phyloP scores from a whole-genome alignment of 1,140 invertebrate species.

The Xylocopa sonorina region DNA sequence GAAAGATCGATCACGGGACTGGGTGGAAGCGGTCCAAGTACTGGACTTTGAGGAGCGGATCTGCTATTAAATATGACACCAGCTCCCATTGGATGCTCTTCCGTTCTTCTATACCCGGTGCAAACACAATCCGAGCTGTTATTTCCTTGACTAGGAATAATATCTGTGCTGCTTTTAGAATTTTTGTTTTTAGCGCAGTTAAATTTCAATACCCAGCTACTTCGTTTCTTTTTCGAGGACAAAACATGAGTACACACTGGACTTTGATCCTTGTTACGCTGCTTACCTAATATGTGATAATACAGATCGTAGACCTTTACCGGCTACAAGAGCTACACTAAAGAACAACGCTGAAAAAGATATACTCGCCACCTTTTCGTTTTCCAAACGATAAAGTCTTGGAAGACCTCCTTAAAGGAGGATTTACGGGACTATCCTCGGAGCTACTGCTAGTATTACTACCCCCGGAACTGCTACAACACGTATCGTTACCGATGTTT shows the following conservation, averaged over 20 bases:
- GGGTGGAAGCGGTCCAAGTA: slow-evolving; percentile 74
- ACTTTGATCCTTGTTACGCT: slow-evolving; percentile 78
- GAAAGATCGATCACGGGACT: slow-evolving; percentile 84
- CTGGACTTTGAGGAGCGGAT: slow-evolving; percentile 75
- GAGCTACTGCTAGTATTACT: slow-evolving; percentile 79
- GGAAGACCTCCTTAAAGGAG: slow-evolving; percentile 76
- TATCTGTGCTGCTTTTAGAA: slow-evolving; percentile 81
- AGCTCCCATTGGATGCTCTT: slow-evolving; percentile 82
- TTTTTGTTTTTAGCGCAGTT: slow-evolving; percentile 84
- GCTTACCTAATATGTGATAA: slow-evolving; percentile 70
- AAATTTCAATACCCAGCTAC: slow-evolving; percentile 85
- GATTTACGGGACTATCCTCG: slow-evolving; percentile 78
- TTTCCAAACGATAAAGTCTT: slow-evolving; percentile 80
- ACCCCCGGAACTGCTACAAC: slow-evolving; percentile 74
- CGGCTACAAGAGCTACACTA: too few species aligned
- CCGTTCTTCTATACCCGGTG: slow-evolving; percentile 84
- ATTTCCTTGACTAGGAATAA: slow-evolving; percentile 79
- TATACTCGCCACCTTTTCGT: slow-evolving; percentile 70
- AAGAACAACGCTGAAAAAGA: not conserved
- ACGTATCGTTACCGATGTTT: slow-evolving; percentile 67
- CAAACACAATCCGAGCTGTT: slow-evolving; percentile 84
- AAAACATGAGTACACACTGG: slow-evolving; percentile 79
- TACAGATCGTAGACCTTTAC: too few species aligned
- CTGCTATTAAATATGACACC: slow-evolving; percentile 81
- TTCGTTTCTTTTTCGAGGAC: slow-evolving; percentile 83